Conservation (phyloP, 2,113 vertebrate species). For the Cyphomyrus discorhynchus region DNA sequence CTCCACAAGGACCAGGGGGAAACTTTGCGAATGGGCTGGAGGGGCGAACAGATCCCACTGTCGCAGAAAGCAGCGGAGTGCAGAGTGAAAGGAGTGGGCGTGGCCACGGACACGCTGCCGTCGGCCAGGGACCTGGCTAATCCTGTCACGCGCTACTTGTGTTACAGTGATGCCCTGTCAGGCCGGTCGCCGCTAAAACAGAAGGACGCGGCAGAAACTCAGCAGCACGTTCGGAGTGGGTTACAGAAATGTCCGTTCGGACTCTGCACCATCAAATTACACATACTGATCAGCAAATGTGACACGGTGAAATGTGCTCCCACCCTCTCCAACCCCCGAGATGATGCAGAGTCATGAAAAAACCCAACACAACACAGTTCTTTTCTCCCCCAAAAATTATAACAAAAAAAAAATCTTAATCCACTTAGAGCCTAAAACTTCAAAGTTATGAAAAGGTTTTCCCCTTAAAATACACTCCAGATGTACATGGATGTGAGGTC, state of each 20-base stretch:
- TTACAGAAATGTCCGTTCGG: not conserved
- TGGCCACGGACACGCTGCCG: not conserved
- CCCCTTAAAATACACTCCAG: slow-evolving; percentile 29
- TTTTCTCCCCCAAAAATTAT: slow-evolving; percentile 12
- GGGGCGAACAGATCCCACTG: not conserved
- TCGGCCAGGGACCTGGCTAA: not conserved
- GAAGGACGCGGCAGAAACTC: not conserved
- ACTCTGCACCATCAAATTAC: not conserved
- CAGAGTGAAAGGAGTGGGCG: not conserved
- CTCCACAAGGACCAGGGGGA: not conserved
- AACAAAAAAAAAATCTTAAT: slow-evolving; percentile 31
- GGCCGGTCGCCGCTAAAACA: not conserved
- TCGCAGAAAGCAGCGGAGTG: not conserved
- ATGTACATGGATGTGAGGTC: slow-evolving; percentile 9
- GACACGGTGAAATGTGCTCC: not conserved
- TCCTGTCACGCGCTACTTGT: not conserved
- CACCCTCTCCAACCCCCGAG: not conserved
- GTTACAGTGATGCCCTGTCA: slow-evolving; percentile 1
- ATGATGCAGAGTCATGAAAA: slow-evolving; percentile 12
- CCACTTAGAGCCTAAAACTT: slow-evolving; percentile 25
- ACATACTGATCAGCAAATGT: not conserved
- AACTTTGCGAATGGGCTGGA: not conserved
- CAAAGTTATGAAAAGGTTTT: slow-evolving; percentile 39
- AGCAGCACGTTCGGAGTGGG: not conserved
- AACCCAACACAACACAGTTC: slow-evolving; percentile 27